Base-by-base conservation (phyloP, 2,888 invertebrate genomes). In the Microchrysa polita region DNA sequence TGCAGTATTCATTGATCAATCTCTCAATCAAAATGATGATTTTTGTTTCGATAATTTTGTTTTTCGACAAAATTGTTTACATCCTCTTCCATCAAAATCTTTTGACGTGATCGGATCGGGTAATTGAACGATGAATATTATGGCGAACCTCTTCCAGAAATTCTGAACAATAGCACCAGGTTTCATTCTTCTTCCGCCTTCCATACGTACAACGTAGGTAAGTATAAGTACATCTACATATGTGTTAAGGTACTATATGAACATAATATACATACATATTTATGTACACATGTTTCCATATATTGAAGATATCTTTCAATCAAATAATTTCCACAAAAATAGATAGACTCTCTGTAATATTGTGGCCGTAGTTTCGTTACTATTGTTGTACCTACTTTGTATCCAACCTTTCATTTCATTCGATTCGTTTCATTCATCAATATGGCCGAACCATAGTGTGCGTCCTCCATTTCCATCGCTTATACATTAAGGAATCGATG, bases 341-440 rank as follows among this genome's bases (percentile, higher is more conserved):
- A 65, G 65, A 65, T 44, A 65, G n/a, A n/a, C n/a, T n/a, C n/a
- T n/a, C n/a, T n/a, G 65, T 65, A 65, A 65, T 65, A 65, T 65
- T 12, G n/a, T 9, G 65, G 12, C 48, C 44, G 22, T 48, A 65
- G 65, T 65, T 65, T 65, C 34, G 65, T 44, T 16, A 34, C 48
- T 42, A 61, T 40, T 61, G n/a, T n/a, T n/a, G 34, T 61, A n/a
- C 40, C n/a, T n/a, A n/a, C n/a, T n/a, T n/a, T n/a, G n/a, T n/a
- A n/a, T 34, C 16, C 18, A 16, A 10, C 40, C 14, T 61, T 61
- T 40, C 18, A 22, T 65, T 48, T 14, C 22, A 44, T 65, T 65
- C 65, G 63, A 42, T 27, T 60, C 60, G 60, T 27, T 63, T 63
- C 65, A 65, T 65, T 65, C 65, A 65, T 65, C 65, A 65, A 65